A percentile compares a stretch with the other conserved stretches of the same genome.
Evolutionary conservation across 2,113 vertebrate genomes (phyloP).

Genomic region (Lycocorax pyrrhopterus): DNA sequence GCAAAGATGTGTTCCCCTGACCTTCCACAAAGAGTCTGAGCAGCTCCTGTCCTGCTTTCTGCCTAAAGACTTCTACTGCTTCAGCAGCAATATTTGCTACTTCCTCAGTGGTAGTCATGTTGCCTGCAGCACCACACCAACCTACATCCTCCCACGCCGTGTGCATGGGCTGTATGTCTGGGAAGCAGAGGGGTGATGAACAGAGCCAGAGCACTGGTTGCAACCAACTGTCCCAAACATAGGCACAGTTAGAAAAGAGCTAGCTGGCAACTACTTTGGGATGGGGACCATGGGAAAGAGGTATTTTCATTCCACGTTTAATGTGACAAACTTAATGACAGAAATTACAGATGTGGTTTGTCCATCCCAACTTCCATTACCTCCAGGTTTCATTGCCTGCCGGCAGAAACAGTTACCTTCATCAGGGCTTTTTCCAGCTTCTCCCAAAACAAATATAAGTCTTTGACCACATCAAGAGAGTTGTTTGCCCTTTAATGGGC

Average conservation of each 20-base stretch:
- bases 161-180: neutral
- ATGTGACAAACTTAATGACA: neutral
- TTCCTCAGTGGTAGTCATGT: no score
- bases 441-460: neutral
- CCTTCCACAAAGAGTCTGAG: neutral
- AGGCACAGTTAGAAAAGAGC: neutral
- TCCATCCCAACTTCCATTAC: neutral
- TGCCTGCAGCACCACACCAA: neutral
- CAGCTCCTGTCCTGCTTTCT: neutral
- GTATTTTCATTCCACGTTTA: neutral
- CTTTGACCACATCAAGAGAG: neutral
- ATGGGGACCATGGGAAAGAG: neutral
- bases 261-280: neutral
- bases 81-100: neutral
- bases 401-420: neutral
- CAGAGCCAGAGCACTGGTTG: neutral
- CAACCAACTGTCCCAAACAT: neutral
- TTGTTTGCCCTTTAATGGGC: neutral
- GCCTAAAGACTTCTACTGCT: neutral
- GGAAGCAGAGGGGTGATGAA: neutral
- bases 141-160: accelerated
- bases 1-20: neutral
- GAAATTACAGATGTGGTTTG: neutral
- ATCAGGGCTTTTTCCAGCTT: neutral
- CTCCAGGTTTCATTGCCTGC: neutral